Evolutionary conservation across 2,113 vertebrate genomes (phyloP).

Genomic region (Columba livia): DNA sequence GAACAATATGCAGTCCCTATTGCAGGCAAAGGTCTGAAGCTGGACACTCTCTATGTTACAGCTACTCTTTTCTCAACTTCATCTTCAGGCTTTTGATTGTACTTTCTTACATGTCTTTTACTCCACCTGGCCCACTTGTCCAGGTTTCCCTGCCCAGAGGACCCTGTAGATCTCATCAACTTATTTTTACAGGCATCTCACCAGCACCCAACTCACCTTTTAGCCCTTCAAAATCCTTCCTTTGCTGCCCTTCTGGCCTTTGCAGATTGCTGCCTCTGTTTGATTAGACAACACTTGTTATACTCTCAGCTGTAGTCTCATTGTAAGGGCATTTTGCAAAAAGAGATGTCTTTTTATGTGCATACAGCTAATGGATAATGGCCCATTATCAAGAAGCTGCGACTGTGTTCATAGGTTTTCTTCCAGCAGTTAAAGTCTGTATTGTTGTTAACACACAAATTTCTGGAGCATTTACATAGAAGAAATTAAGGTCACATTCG

Average conservation of each 20-base stretch:
- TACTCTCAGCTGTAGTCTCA: not conserved
- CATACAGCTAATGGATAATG: slow-evolving; percentile 46
- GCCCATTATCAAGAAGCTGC: slow-evolving; percentile 43
- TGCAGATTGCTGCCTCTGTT: not conserved
- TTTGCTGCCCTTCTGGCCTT: not conserved
- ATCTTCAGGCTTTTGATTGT: not conserved
- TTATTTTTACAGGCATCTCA: not conserved
- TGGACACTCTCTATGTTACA: not conserved
- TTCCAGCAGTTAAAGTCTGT: slow-evolving; percentile 11
- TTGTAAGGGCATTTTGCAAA: not conserved
- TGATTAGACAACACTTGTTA: not conserved
- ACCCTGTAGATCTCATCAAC: not conserved
- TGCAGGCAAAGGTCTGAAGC: not conserved
- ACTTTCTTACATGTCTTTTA: not conserved
- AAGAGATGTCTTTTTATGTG: slow-evolving; percentile 12
- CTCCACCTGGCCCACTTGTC: not conserved
- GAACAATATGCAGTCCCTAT: not conserved
- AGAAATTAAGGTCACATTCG: slow-evolving; percentile 45
- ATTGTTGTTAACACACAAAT: slow-evolving; percentile 37
- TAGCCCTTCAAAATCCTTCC: not conserved
- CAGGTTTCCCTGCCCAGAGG: not conserved
- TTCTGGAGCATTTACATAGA: slow-evolving; percentile 44
- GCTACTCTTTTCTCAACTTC: not conserved
- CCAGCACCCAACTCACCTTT: not conserved
- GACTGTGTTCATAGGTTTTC: slow-evolving; percentile 43